phyloP scores from a whole-genome alignment of 2,888 invertebrate species.

The Plebejus melissa region DNA sequence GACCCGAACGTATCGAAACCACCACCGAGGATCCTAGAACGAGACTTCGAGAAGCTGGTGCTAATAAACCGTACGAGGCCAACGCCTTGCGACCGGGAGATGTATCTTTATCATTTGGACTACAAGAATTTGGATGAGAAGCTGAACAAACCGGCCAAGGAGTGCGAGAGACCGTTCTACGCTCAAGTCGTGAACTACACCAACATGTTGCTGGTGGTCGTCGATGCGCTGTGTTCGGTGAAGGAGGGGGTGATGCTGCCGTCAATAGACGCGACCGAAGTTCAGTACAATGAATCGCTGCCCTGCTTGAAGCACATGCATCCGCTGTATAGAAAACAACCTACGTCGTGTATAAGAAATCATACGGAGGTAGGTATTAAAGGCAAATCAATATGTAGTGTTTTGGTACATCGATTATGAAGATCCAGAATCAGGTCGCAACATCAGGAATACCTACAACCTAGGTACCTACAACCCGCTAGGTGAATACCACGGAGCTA shows the following conservation, averaged over 20 bases:
- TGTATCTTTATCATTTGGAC: slow-evolving; percentile 76
- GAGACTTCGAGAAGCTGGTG: slow-evolving; percentile 81
- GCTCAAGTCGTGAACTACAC: slow-evolving; percentile 86
- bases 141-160: slow-evolving; percentile 63
- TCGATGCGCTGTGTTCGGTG: slow-evolving; percentile 82
- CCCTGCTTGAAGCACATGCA: slow-evolving; percentile 80
- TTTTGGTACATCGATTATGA: background rate
- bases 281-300: slow-evolving; percentile 79
- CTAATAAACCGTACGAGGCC: slow-evolving; percentile 88
- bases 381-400: background rate
- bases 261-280: slow-evolving; percentile 65
- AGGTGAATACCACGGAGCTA: no score
- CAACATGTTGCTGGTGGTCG: slow-evolving; percentile 87
- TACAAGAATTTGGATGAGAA: slow-evolving; percentile 71
- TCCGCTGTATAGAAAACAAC: slow-evolving; percentile 82
- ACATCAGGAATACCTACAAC: no score
- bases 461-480: no score
- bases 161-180: slow-evolving; percentile 82
- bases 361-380: slow-evolving; percentile 83
- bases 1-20: slow-evolving; percentile 63
- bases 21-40: slow-evolving; percentile 67
- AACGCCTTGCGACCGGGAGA: slow-evolving; percentile 90
- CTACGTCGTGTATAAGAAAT: slow-evolving; percentile 86
- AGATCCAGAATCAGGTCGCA: no score
- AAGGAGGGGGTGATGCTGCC: slow-evolving; percentile 63